Percentiles rank a stretch among this genome's conserved stretches.
Conservation (phyloP, 2,797 vertebrate genomes). For the Parotocinclus haroldoi region DNA sequence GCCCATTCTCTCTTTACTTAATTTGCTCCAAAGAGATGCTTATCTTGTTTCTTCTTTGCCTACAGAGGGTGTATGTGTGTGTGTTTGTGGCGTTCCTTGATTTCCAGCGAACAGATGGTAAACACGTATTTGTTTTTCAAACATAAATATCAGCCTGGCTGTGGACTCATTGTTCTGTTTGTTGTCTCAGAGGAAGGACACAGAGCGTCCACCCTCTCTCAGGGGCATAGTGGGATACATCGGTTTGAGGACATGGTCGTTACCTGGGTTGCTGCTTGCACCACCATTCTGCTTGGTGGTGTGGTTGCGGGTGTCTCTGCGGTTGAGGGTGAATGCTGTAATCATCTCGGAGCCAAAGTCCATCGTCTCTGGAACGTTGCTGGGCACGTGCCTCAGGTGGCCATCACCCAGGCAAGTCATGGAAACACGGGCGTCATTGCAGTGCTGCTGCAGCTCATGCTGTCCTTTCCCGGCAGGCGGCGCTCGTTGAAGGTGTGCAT, state of each 20-base stretch:
- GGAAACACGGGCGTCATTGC: constrained; percentile 87
- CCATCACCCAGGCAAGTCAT: constrained; percentile 72
- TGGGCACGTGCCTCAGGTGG: constrained; percentile 68
- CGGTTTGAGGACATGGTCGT: constrained; percentile 62
- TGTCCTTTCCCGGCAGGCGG: constrained; percentile 96
- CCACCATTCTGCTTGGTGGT: constrained; percentile 72
- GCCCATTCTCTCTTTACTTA: constrained; percentile 47
- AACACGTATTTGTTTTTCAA: constrained; percentile 54
- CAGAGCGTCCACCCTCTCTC: constrained; percentile 51
- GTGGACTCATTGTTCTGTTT: constrained; percentile 32
- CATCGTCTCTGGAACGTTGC: constrained; percentile 62
- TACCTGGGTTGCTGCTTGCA: constrained; percentile 70
- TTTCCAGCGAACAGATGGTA: constrained; percentile 43
- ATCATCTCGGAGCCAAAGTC: constrained; percentile 73
- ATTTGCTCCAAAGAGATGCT: constrained; percentile 39
- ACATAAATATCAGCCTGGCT: constrained; percentile 80
- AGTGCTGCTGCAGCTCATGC: constrained; percentile 89
- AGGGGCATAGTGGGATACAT: constrained; percentile 55
- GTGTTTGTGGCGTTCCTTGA: constrained; percentile 35
- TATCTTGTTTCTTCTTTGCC: constrained; percentile 39
- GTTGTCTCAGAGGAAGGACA: constrained; percentile 51
- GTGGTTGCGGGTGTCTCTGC: constrained; percentile 74
- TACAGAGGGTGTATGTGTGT: background rate
- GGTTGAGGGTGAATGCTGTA: constrained; percentile 72
- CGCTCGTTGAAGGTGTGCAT: constrained; percentile 98